Evolutionary conservation across 1,140 invertebrate genomes (phyloP).

Genomic region (Dendroctonus valens): DNA sequence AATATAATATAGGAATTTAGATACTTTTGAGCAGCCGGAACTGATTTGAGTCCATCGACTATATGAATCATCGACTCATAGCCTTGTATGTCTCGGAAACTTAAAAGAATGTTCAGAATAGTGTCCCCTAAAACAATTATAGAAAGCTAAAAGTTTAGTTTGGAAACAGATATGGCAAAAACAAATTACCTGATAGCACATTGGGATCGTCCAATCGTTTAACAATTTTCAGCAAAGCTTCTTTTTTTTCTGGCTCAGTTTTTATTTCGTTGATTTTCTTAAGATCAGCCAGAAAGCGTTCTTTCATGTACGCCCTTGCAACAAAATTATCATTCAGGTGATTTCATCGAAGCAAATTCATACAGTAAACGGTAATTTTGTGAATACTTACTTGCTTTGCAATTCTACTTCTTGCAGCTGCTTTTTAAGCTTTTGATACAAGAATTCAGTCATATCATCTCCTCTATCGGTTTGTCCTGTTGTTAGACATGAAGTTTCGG

Average conservation of each 20-base stretch:
- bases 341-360: no score
- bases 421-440: constrained; percentile 68
- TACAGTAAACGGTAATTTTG: no score
- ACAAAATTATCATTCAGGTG: background rate
- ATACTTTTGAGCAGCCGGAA: constrained; percentile 88
- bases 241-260: constrained; percentile 82
- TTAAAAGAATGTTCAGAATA: constrained; percentile 88
- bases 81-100: constrained; percentile 91
- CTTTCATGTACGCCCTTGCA: constrained; percentile 90
- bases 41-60: constrained; percentile 91
- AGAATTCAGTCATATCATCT: constrained; percentile 43
- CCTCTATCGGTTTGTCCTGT: constrained; percentile 52
- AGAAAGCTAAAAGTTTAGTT: background rate
- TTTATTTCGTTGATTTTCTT: constrained; percentile 88
- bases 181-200: constrained; percentile 70
- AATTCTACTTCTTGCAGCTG: constrained; percentile 91
- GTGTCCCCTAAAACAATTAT: constrained; percentile 65
- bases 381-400: constrained; percentile 74
- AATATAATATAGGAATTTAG: constrained; percentile 89
- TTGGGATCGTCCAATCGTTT: constrained; percentile 95
- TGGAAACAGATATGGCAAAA: background rate
- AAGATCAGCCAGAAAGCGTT: constrained; percentile 94
- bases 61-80: constrained; percentile 98
- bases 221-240: constrained; percentile 85
- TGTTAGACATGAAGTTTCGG: constrained; percentile 69